Evolutionary conservation across 2,888 invertebrate species (phyloP).

Genomic region (Parnassius glacialis): DNA sequence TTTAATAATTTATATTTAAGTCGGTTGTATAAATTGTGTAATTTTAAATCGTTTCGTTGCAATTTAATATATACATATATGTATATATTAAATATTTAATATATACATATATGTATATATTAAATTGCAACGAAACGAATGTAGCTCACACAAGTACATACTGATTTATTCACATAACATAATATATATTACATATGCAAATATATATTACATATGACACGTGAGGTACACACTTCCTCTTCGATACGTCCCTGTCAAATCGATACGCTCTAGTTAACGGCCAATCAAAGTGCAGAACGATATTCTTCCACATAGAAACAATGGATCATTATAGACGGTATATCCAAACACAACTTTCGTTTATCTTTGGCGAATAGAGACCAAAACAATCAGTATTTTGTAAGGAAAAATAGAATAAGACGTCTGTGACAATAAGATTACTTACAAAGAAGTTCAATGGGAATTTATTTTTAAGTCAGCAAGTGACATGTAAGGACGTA

Average conservation of each 20-base stretch:
- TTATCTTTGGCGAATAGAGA: no score
- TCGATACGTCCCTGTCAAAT: constrained; percentile 4
- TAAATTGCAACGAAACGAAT: background rate
- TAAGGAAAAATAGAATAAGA: no score
- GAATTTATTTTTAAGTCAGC: no score
- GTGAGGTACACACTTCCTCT: constrained; percentile 6
- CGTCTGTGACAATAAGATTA: no score
- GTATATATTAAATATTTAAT: no score
- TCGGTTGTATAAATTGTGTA: no score
- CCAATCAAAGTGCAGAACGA: background rate
- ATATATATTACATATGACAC: background rate
- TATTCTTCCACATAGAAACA: constrained; percentile 5
- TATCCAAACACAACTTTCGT: background rate
- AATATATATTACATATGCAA: no score
- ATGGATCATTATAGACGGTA: constrained; percentile 15
- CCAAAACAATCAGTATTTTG: no score
- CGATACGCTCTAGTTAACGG: constrained; percentile 19
- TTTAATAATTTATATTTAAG: no score
- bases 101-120: background rate
- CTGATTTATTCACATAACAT: background rate
- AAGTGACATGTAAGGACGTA: no score
- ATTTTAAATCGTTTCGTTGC: background rate
- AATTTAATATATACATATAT: background rate
- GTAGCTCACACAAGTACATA: background rate
- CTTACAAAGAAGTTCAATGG: no score